Evolutionary conservation across 2,888 invertebrate genomes (phyloP).

Genomic region (Parnassius apollo): DNA sequence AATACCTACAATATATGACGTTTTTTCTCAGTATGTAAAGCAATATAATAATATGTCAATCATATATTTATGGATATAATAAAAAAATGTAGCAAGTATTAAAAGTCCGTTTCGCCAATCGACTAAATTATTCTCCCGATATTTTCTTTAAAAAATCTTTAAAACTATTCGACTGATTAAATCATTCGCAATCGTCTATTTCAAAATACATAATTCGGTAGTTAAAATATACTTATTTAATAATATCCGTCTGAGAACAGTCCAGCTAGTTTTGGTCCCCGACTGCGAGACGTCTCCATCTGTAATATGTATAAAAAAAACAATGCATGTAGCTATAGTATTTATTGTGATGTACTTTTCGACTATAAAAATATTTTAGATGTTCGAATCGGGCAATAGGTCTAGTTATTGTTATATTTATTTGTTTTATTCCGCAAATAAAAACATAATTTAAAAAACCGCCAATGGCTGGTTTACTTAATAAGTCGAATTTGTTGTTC

Average conservation of each 20-base stretch:
- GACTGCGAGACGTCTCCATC: constrained; percentile 11
- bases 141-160: no score
- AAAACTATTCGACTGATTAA: background rate
- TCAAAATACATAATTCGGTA: background rate
- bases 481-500: constrained; percentile 45
- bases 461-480: background rate
- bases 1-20: no score
- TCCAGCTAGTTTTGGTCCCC: background rate
- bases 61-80: no score
- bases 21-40: no score
- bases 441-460: constrained; percentile 19
- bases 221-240: constrained; percentile 5
- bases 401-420: constrained; percentile 45
- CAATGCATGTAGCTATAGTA: constrained; percentile 59
- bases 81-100: no score
- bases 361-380: constrained; percentile 51
- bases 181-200: constrained; percentile 17
- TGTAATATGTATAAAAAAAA: constrained; percentile 22
- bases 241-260: background rate
- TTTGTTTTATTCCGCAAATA: constrained; percentile 39
- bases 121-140: no score
- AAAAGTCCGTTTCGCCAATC: no score
- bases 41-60: no score
- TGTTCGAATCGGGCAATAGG: constrained; percentile 48
- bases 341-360: constrained; percentile 75